Percentiles rank a stretch among this genome's conserved stretches.
Conservation (phyloP, 1,140 invertebrate genomes). For the Caenorhabditis tropicalis region DNA sequence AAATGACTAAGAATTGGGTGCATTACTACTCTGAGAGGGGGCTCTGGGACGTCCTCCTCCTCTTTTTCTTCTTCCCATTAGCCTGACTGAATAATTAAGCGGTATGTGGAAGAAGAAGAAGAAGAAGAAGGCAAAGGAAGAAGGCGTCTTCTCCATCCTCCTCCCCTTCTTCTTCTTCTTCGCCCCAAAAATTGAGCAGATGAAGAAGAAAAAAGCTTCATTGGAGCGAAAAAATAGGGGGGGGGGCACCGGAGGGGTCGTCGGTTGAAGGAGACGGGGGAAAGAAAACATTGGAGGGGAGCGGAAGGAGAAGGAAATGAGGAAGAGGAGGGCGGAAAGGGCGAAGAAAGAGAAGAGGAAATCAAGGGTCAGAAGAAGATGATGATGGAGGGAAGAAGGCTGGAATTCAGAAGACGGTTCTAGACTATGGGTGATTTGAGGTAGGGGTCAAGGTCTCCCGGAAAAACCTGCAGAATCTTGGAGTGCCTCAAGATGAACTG, state of each 20-base stretch:
- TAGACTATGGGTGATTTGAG: too few relatives aligned
- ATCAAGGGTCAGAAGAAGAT: neutral
- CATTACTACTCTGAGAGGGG: conserved; percentile 14
- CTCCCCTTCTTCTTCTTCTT: neutral
- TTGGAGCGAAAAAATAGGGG: conserved; percentile 41
- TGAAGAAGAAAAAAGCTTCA: conserved; percentile 27
- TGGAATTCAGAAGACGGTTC: neutral
- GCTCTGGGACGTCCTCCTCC: neutral
- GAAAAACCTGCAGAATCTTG: too few relatives aligned
- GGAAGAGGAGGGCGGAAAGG: neutral
- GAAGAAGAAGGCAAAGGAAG: neutral
- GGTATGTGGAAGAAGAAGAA: conserved; percentile 6
- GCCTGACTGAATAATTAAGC: conserved; percentile 41
- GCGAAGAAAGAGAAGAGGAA: neutral
- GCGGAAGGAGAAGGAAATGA: neutral
- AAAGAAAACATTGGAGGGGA: neutral
- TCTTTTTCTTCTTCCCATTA: conserved; percentile 7
- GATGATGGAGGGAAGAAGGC: neutral
- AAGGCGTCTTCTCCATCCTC: too few relatives aligned
- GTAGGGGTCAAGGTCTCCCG: too few relatives aligned
- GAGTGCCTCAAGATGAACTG: too few relatives aligned
- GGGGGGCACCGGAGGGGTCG: neutral
- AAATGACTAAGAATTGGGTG: conserved; percentile 36
- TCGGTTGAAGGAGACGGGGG: neutral
- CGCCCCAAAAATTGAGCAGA: neutral